Evolutionary conservation across 2,888 invertebrate genomes (phyloP), one percentile per base, ranked within the genome.

Genomic region (Drosophila merina): DNA sequence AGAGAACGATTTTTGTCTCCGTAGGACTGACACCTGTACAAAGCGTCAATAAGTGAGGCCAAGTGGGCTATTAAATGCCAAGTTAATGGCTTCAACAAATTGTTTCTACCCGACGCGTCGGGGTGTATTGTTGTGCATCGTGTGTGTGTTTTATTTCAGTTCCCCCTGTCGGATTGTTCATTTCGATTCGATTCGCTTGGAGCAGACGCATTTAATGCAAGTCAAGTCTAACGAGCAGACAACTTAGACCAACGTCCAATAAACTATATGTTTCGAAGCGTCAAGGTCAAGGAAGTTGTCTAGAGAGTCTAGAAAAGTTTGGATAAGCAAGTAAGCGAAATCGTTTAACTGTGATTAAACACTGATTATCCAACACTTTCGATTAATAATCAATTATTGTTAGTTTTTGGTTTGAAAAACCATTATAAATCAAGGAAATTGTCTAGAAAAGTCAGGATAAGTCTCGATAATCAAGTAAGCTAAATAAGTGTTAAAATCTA

Each of bases 51-150:
- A 59, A 67, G 57, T 57, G 70, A 66, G 68, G 72, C 51, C 72
- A 64, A 70, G 54, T 64, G 66, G 73, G 40, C 73, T 45, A 64
- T 73, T 72, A 70, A 72, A 73, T 73, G 66, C 55, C 54, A 70
- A 70, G 50, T 70, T 72, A 63, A 70, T 72, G 54, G 55, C 44
- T 45, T 47, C 38, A 56, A 47, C 40, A 56, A 64, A 62, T 69
- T 54, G 72, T 72, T 72, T 54, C 40, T 49, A 54, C 49, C 55
- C 31, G 40, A n/a, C 31, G 31, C 7, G 7, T 8, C 14, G 14
- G 14, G 14, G 20, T 36, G 40, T 25, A 42, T 42, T 14, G 14
- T 14, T 14, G 14, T 14, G 14, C 20, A 20, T 20, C 20, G 20
- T 20, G 20, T 72, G 52, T 38, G 25, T 14, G 12, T 26, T 31